These are phyloP conservation scores for Caerostris extrusa DNA, from an alignment of 1,140 invertebrate genomes.

Conservation along the genomic window DNA sequence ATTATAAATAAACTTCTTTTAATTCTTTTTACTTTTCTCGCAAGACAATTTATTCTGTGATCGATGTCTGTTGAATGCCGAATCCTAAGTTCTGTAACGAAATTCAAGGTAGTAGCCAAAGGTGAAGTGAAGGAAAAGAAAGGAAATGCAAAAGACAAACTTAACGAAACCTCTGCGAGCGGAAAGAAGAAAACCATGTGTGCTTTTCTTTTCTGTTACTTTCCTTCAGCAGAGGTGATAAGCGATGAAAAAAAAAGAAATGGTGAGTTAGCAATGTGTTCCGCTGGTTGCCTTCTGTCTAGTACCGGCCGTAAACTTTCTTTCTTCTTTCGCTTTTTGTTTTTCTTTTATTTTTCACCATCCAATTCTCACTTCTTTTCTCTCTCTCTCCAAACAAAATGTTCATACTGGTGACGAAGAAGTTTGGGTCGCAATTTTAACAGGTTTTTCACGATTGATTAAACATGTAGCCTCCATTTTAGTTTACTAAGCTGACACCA, in stretches of 20 bases:
- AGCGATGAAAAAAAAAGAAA: slow-evolving; percentile 20
- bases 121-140: not conserved
- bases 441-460: slow-evolving; percentile 57
- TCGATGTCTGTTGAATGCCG: no score
- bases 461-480: not conserved
- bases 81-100: not conserved
- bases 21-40: no score
- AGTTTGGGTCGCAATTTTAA: slow-evolving; percentile 59
- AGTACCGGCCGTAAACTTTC: not conserved
- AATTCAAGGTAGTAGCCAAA: slow-evolving; percentile 5
- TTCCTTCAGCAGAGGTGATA: slow-evolving; percentile 33
- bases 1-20: no score
- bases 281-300: slow-evolving; percentile 63
- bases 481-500: slow-evolving; percentile 47
- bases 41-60: no score
- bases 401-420: slow-evolving; percentile 53
- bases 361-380: slow-evolving; percentile 10
- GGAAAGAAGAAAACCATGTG: slow-evolving; percentile 34
- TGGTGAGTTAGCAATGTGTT: slow-evolving; percentile 49
- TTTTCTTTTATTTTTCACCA: not conserved
- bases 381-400: not conserved
- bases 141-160: not conserved
- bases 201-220: not conserved
- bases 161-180: slow-evolving; percentile 25
- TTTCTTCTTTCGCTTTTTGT: not conserved